Base-by-base conservation (phyloP, 2,797 vertebrate genomes). In the Rallus crepitans region DNA sequence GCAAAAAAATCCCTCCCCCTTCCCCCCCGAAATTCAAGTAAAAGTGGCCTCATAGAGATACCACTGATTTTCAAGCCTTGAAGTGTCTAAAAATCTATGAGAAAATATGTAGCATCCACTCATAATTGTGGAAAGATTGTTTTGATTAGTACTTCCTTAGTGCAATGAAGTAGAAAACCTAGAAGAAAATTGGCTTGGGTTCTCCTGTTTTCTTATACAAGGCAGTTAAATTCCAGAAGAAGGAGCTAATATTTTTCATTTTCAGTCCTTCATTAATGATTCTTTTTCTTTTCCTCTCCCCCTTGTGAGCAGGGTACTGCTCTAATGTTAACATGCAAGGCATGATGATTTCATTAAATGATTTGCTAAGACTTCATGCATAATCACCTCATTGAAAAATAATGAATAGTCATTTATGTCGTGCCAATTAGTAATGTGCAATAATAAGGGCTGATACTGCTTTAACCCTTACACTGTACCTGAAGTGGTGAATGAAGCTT, bases 311-410 rank as follows among this genome's bases (percentile, higher is more conserved):
- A 80, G 35, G n/a, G 52, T 64, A 64, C 47, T 78, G 35, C n/a
- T 76, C 13, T 65, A 39, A 57, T 47, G 55, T 84, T 87, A 88
- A 90, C 82, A 69, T 55, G 66, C 56, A 42, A 7, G 33, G 66
- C 59, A 59, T 40, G 60, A 64, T 78, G 72, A 82, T 76, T 93
- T 92, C 73, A 78, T 63, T 85, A 79, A 83, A 78, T 35, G 28
- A 61, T 95, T 91, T 87, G 33, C 52, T 83, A 87, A 77, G 61
- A 66, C 33, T 56, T 93, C 77, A 40, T 70, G 33, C 47, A 80
- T 90, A 75, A 94, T 86, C 52, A 90, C 52, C 71, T 89, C 75
- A 82, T 2, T 85, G 86, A 92, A 95, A 78, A 94, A 84, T 75
- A 96, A 91, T 83, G 69, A 94, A 89, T 53, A 77, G 69, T 76